phyloP scores from a whole-genome alignment of 2,113 vertebrate genomes.

The Halichoerus grypus region DNA sequence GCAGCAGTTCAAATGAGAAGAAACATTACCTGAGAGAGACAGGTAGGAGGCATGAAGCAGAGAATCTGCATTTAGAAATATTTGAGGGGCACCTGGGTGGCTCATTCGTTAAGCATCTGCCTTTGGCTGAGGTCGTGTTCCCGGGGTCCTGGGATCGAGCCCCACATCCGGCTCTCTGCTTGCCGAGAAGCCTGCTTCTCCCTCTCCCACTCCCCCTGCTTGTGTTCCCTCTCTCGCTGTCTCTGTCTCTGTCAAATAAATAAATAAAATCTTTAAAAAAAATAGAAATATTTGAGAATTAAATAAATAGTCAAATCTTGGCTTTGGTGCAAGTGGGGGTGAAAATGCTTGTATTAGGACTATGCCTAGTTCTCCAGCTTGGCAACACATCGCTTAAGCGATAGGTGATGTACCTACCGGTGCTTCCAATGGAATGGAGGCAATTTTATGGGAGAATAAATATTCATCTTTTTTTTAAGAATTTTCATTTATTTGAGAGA shows the following conservation, averaged over 20 bases:
- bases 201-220: no score
- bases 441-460: not conserved
- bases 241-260: no score
- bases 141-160: no score
- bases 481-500: no score
- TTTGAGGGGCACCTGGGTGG: not conserved
- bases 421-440: not conserved
- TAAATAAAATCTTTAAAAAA: no score
- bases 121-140: no score
- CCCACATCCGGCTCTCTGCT: no score
- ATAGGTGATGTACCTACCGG: not conserved
- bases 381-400: not conserved
- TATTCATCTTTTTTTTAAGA: not conserved
- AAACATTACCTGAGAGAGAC: not conserved
- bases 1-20: not conserved
- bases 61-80: not conserved
- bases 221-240: no score
- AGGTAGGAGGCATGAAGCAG: not conserved
- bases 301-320: not conserved
- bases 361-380: not conserved
- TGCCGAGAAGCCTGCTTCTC: no score
- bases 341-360: not conserved
- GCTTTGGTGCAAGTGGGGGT: not conserved
- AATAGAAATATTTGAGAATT: not conserved
- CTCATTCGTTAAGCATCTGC: no score